Evolutionary conservation across 2,888 invertebrate species (phyloP).

Genomic region (Himalopsyche kuldschensis): DNA sequence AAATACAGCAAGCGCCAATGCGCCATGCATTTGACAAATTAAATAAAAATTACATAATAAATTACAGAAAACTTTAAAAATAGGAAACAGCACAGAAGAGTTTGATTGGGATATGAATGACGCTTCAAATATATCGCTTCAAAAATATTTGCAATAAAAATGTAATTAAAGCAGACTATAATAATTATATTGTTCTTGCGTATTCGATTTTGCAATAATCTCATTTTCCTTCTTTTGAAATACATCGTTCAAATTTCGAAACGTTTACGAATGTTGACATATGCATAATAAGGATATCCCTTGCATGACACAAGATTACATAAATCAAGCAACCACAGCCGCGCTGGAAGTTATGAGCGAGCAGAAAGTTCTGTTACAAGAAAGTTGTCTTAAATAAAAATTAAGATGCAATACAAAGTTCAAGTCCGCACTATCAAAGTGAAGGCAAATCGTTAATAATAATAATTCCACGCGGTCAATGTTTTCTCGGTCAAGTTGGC

Average conservation of each 20-base stretch:
- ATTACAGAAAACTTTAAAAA: no score
- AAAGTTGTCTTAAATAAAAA: not conserved
- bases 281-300: not conserved
- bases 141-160: no score
- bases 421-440: not conserved
- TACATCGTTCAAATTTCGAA: not conserved
- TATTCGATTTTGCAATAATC: no score
- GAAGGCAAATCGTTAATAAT: not conserved
- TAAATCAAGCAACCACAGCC: not conserved
- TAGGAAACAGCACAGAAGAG: no score
- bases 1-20: no score
- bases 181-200: no score
- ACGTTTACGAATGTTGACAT: not conserved
- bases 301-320: not conserved
- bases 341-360: not conserved
- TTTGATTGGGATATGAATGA: no score
- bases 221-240: not conserved
- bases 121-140: no score
- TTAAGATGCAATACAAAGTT: constrained; percentile 1
- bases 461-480: not conserved
- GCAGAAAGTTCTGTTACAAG: not conserved
- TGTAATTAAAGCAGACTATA: no score
- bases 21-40: no score
- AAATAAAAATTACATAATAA: no score
- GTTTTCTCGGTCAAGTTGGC: not conserved